A percentile compares a stretch with the other conserved stretches of the same genome.
These are phyloP conservation scores for Lasioglossum morio DNA, from an alignment of 2,888 invertebrate species.

Conservation along the genomic window DNA sequence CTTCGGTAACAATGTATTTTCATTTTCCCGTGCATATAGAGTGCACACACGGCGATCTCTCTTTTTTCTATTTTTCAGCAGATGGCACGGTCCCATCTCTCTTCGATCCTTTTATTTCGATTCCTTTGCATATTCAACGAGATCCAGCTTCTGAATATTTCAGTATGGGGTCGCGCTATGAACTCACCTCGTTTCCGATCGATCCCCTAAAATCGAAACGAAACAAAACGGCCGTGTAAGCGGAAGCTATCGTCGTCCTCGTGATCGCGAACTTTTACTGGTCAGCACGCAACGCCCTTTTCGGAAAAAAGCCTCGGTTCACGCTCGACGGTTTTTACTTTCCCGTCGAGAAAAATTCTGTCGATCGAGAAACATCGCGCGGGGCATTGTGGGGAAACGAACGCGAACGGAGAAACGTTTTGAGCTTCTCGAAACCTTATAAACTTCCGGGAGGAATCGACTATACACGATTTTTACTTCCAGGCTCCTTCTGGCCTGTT, in stretches of 20 bases:
- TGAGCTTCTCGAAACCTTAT: not conserved
- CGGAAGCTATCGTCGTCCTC: not conserved
- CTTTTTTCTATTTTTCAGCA: not conserved
- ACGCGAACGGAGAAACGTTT: not conserved
- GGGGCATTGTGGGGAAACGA: not conserved
- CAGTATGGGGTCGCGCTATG: not conserved
- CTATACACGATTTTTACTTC: not conserved
- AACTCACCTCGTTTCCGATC: not conserved
- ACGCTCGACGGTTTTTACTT: not conserved
- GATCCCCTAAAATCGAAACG: slow-evolving; percentile 8
- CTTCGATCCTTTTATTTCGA: not conserved
- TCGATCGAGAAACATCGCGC: not conserved
- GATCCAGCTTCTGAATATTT: slow-evolving; percentile 8
- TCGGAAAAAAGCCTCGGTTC: not conserved
- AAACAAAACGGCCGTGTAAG: not conserved
- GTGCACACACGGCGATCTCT: not conserved
- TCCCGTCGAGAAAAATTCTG: not conserved
- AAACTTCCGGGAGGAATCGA: not conserved
- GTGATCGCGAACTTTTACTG: slow-evolving; percentile 24
- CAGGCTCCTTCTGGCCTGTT: not conserved
- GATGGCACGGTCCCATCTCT: not conserved
- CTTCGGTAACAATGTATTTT: not conserved
- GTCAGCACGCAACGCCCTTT: slow-evolving; percentile 21
- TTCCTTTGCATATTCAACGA: not conserved
- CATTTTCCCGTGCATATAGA: not conserved